Percentiles rank a stretch among this genome's conserved stretches.
phyloP scores from a whole-genome alignment of 2,113 vertebrate species.

The Merops nubicus region DNA sequence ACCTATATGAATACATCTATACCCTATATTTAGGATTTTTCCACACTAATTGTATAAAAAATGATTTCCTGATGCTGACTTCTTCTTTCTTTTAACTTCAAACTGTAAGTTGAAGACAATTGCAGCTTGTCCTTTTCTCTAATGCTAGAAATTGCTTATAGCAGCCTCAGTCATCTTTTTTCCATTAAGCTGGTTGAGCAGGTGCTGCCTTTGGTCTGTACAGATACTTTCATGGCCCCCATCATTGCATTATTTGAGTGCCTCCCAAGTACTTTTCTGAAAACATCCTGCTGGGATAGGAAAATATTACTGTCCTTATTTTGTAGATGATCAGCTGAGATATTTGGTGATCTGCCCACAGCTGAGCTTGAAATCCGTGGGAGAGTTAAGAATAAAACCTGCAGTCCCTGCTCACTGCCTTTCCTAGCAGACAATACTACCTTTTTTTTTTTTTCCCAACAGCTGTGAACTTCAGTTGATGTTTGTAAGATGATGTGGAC shows the following conservation, averaged over 20 bases:
- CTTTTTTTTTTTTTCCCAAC: background rate
- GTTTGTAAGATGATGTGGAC: background rate
- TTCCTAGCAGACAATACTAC: background rate
- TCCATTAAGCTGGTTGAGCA: slow-evolving; percentile 19
- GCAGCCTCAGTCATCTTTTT: slow-evolving; percentile 22
- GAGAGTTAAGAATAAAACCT: slow-evolving; percentile 42
- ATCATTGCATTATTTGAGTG: background rate
- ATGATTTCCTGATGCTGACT: background rate
- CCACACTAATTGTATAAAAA: background rate
- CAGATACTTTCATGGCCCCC: background rate
- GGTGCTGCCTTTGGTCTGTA: slow-evolving; percentile 40
- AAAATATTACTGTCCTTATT: slow-evolving; percentile 37
- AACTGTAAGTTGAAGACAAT: background rate
- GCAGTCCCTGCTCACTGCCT: background rate
- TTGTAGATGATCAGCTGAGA: slow-evolving; percentile 64
- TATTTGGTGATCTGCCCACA: slow-evolving; percentile 56
- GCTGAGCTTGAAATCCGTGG: background rate
- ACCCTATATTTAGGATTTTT: background rate
- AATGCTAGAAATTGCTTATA: background rate
- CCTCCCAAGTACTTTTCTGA: slow-evolving; percentile 13
- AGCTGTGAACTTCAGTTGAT: slow-evolving; percentile 17
- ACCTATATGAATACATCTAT: too few species aligned
- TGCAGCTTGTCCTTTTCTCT: background rate
- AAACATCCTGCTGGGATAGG: slow-evolving; percentile 45
- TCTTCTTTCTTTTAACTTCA: background rate